Evolutionary conservation across 1,140 invertebrate genomes (phyloP), one percentile per base, ranked within the genome.

Genomic region (Hesperophylax magnus): DNA sequence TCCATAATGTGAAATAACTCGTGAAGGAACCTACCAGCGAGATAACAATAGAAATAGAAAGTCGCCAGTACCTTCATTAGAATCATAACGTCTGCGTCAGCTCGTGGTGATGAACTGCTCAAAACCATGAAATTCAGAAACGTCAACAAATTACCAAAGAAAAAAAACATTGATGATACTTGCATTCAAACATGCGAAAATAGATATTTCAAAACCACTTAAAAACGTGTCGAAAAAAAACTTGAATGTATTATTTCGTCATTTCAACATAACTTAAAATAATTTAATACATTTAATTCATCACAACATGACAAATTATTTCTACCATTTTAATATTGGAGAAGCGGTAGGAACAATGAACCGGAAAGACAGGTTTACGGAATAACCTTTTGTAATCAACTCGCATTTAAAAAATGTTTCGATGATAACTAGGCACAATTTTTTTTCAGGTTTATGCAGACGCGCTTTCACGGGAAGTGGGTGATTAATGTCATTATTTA

Each of bases 401-500:
- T 47, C 39, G 39, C 8, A 47, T 47, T 47, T 47, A 14, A 72
- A 54, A 54, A 72, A 54, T 18, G 52, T 8, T 67, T 53, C 39
- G 27, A 24, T 20, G 69, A 72, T 24, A 17, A 71, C 18, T 52
- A 20, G 15, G 15, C 7, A 56, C 15, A 2, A 53, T 27, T 52
- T 72, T 27, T 60, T 72, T 24, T 17, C 72, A 20, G 31, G 72
- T 58, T 72, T 76, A 60, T 76, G 18, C 54, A 34, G 54, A 74
- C 18, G 24, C 53, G 54, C 72, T 76, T 76, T 76, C 72, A 76
- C 72, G 56, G 72, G 72, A 76, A 60, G 72, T 60, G 14, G 54
- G 56, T 39, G 61, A 76, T 76, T 76, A 76, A 76, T 76, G 56
- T 27, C 54, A 72, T 76, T 72, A 54, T 54, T 76, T 76, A 76